phyloP scores from a whole-genome alignment of 2,888 invertebrate genomes.

The Drosophila lutescens region DNA sequence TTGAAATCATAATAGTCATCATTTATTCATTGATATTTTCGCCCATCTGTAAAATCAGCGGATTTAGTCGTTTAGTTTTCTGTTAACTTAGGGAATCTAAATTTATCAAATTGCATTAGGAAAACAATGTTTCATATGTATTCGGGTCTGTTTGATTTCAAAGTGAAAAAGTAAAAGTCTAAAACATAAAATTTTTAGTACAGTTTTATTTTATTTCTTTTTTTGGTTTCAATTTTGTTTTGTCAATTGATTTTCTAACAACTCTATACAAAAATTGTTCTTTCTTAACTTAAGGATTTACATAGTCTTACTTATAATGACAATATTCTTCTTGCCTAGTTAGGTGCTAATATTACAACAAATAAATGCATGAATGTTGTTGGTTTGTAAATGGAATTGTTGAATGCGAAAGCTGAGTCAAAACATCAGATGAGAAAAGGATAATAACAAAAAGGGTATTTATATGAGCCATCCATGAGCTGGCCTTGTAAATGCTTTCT shows the following conservation, averaged over 20 bases:
- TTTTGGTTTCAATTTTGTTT: constrained; percentile 66
- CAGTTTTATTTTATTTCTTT: constrained; percentile 27
- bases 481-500: constrained; percentile 15
- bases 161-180: background rate
- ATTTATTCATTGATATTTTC: too few species aligned
- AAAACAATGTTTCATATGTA: too few species aligned
- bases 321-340: constrained; percentile 1
- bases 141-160: too few species aligned
- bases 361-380: constrained; percentile 29
- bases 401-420: constrained; percentile 16
- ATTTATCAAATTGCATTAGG: too few species aligned
- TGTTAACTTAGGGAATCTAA: too few species aligned
- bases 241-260: constrained; percentile 72
- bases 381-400: constrained; percentile 26
- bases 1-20: too few species aligned
- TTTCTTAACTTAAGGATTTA: constrained; percentile 45
- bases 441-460: constrained; percentile 11
- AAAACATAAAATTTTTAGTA: constrained; percentile 15
- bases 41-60: too few species aligned
- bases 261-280: constrained; percentile 71
- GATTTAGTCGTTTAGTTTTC: too few species aligned
- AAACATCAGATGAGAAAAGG: constrained; percentile 5
- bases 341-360: constrained; percentile 32
- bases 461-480: constrained; percentile 9
- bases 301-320: constrained; percentile 19